Evolutionary conservation across 2,113 vertebrate genomes (phyloP).

Genomic region (Sorex araneus): DNA sequence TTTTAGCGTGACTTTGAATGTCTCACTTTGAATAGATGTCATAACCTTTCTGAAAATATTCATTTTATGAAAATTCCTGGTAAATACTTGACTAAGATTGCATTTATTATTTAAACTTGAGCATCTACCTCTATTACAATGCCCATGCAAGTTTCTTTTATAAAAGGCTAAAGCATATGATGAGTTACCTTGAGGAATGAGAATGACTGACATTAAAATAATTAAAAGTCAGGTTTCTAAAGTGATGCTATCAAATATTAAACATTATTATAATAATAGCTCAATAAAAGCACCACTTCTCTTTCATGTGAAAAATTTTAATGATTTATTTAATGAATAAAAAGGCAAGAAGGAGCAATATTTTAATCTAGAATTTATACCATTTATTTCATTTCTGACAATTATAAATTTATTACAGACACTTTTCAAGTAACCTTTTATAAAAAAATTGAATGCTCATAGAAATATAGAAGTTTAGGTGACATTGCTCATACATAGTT

Average conservation of each 20-base stretch:
- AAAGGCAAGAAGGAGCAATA: conserved; percentile 57
- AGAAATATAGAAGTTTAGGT: not conserved
- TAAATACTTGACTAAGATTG: conserved; percentile 2
- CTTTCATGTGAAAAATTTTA: conserved; percentile 72
- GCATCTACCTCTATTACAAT: not conserved
- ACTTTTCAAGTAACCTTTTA: conserved; percentile 49
- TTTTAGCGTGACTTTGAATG: conserved; percentile 8
- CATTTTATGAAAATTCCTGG: not conserved
- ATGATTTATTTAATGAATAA: conserved; percentile 80
- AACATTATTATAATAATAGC: conserved; percentile 72
- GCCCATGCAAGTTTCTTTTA: not conserved
- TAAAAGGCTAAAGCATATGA: conserved; percentile 60
- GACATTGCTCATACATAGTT: too few species aligned
- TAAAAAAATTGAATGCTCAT: not conserved
- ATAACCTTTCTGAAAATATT: conserved; percentile 36
- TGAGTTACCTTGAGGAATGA: not conserved
- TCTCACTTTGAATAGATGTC: not conserved
- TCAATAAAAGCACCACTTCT: conserved; percentile 69
- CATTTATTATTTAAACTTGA: conserved; percentile 38
- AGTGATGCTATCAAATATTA: conserved; percentile 82
- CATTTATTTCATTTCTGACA: conserved; percentile 75
- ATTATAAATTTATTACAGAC: conserved; percentile 74
- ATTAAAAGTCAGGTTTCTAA: conserved; percentile 75
- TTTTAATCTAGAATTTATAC: conserved; percentile 73
- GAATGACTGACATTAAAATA: conserved; percentile 75